Conservation (phyloP, 2,113 vertebrate genomes). For the Isurus oxyrinchus region DNA sequence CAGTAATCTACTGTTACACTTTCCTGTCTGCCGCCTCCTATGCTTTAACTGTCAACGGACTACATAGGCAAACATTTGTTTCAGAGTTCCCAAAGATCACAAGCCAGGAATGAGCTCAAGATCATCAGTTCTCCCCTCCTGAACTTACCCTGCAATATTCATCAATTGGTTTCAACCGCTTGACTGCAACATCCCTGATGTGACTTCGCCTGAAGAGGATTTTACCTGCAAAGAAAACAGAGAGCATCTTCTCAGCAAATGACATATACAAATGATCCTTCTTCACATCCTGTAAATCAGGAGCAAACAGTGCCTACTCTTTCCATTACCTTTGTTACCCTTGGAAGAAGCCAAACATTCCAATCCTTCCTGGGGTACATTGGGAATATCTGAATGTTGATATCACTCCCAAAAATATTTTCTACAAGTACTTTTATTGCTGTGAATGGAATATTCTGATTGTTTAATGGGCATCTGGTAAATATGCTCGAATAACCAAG, state of each 20-base stretch:
- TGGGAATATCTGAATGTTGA: neutral
- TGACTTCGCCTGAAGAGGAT: slow-evolving; percentile 95
- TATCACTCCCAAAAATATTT: neutral
- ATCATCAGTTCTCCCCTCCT: neutral
- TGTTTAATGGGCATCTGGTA: neutral
- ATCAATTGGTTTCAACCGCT: slow-evolving; percentile 87
- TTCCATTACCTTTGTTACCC: neutral
- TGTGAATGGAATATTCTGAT: neutral
- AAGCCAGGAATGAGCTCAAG: neutral
- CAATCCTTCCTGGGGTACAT: neutral
- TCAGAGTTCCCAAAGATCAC: neutral
- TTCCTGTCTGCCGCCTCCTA: neutral
- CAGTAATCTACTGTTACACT: neutral
- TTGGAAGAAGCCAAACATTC: neutral
- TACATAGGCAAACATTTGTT: neutral
- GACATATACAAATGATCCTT: neutral
- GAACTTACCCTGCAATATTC: slow-evolving; percentile 91
- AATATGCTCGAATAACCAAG: neutral
- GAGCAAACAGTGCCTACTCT: neutral
- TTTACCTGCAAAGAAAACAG: slow-evolving; percentile 69
- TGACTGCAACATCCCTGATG: slow-evolving; percentile 92
- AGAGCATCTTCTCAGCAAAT: neutral
- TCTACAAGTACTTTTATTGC: neutral
- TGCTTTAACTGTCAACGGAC: neutral
- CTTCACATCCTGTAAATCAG: neutral